phyloP scores from a whole-genome alignment of 1,140 invertebrate species.

The Drosophila ohnishii region DNA sequence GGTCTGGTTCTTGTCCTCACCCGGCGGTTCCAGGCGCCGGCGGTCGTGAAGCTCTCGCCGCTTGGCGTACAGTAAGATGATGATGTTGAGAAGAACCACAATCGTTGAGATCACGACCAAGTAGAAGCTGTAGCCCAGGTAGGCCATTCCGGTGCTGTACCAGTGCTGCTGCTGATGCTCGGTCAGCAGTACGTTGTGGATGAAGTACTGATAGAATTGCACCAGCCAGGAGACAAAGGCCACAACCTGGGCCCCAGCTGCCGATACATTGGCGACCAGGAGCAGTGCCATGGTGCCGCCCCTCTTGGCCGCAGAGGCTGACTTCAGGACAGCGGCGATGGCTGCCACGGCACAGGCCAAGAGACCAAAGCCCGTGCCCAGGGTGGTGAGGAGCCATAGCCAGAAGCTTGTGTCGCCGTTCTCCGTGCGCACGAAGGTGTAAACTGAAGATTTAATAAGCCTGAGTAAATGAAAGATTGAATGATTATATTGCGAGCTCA shows the following conservation, averaged over 20 bases:
- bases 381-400: constrained; percentile 76
- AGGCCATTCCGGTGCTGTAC: constrained; percentile 74
- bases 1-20: constrained; percentile 73
- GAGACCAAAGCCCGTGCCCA: constrained; percentile 77
- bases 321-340: constrained; percentile 76
- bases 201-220: constrained; percentile 79
- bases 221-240: constrained; percentile 80
- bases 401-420: constrained; percentile 73
- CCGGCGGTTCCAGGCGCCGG: constrained; percentile 61
- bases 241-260: constrained; percentile 71
- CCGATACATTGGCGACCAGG: constrained; percentile 70
- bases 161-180: constrained; percentile 72
- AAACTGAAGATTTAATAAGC: constrained; percentile 42
- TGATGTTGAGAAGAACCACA: constrained; percentile 74
- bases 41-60: constrained; percentile 60
- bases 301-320: constrained; percentile 76
- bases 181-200: constrained; percentile 70
- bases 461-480: background rate
- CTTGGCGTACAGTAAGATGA: constrained; percentile 66
- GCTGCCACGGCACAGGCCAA: constrained; percentile 75
- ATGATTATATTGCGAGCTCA: constrained; percentile 20
- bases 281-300: constrained; percentile 76
- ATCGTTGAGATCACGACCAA: constrained; percentile 73
- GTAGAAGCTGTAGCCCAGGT: constrained; percentile 81
- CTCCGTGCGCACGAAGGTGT: constrained; percentile 72